phyloP scores from a whole-genome alignment of 2,888 invertebrate species.

The Agrochola macilenta region DNA sequence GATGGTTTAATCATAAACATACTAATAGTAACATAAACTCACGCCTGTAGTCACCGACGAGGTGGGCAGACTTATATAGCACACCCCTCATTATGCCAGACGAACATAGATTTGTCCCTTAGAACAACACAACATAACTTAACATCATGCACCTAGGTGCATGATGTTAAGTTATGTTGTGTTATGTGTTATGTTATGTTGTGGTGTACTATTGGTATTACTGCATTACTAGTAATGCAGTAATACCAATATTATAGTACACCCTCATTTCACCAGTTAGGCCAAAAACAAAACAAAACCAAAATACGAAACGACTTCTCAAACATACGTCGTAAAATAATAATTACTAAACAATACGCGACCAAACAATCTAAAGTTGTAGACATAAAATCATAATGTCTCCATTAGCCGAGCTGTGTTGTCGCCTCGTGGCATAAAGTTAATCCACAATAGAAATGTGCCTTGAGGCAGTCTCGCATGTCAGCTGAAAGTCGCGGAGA shows the following conservation, averaged over 20 bases:
- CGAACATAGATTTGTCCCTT: neutral
- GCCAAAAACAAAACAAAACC: conserved; percentile 47
- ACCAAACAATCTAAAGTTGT: conserved; percentile 64
- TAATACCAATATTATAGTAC: neutral
- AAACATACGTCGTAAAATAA: conserved; percentile 64
- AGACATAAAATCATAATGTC: conserved; percentile 66
- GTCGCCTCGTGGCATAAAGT: conserved; percentile 70
- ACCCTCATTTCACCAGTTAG: neutral
- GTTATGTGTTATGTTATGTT: too few relatives aligned
- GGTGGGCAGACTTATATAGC: neutral
- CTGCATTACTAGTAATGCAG: too few relatives aligned
- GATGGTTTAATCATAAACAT: too few relatives aligned
- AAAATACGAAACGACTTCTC: conserved; percentile 59
- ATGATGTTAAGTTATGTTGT: too few relatives aligned
- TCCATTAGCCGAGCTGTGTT: conserved; percentile 62
- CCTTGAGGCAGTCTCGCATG: conserved; percentile 70
- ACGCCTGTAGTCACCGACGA: neutral
- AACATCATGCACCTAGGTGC: neutral
- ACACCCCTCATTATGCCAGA: neutral
- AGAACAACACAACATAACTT: neutral
- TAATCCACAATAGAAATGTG: conserved; percentile 71
- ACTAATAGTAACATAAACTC: neutral
- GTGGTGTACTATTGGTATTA: too few relatives aligned
- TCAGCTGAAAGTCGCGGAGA: conserved; percentile 58
- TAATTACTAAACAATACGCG: conserved; percentile 66